A percentile compares a stretch with the other conserved stretches of the same genome.
Conservation (phyloP, 2,113 vertebrate species). For the Nipponia nippon region DNA sequence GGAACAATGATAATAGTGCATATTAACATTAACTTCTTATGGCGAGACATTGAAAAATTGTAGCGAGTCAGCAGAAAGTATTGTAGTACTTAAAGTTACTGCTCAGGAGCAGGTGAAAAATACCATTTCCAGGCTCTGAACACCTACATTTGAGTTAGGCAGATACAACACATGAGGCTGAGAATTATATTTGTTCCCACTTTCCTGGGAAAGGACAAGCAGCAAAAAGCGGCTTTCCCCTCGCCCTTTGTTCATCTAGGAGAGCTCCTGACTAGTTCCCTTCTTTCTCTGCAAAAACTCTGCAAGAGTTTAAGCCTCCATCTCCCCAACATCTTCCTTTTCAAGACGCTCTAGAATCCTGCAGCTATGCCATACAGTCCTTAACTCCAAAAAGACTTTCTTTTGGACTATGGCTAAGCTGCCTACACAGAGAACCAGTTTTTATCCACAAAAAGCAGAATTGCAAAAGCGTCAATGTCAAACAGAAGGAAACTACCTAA, state of each 20-base stretch:
- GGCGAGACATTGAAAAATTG: not conserved
- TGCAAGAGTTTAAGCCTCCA: not conserved
- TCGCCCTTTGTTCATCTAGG: accelerated
- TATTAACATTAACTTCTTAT: not conserved
- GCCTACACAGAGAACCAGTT: accelerated
- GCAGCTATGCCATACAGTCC: not conserved
- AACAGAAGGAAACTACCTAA: not conserved
- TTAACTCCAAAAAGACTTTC: not conserved
- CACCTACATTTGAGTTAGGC: accelerated
- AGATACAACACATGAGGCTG: not conserved
- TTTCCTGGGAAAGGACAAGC: not conserved
- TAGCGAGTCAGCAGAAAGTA: not conserved
- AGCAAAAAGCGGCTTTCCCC: not conserved
- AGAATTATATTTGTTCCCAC: not conserved
- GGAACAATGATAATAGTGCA: accelerated
- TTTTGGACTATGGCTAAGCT: not conserved
- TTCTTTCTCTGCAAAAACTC: not conserved
- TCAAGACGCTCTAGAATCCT: not conserved
- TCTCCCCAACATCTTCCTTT: not conserved
- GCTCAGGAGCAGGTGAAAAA: not conserved
- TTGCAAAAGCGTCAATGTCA: accelerated
- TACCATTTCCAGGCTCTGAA: not conserved
- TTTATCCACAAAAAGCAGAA: not conserved
- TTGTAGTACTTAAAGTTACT: not conserved
- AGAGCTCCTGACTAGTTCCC: not conserved